A percentile compares a stretch with the other conserved stretches of the same genome.
Conservation (phyloP, 2,113 vertebrate species). For the Notarius lentiginosus region DNA sequence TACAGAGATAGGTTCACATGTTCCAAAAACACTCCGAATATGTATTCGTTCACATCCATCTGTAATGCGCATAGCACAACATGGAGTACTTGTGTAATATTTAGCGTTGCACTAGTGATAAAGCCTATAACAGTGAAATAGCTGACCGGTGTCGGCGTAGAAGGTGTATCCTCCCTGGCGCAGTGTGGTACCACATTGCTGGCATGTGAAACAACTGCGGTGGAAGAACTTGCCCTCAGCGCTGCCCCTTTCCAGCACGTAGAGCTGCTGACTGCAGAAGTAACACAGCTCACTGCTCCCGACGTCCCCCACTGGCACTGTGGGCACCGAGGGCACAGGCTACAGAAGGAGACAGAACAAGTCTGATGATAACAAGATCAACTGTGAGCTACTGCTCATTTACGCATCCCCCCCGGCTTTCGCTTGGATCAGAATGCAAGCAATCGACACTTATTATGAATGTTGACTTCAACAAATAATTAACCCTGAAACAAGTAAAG, state of each 20-base stretch:
- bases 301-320: constrained; percentile 41
- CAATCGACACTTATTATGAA: no score
- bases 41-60: neutral
- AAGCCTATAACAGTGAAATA: neutral
- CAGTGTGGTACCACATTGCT: constrained; percentile 77
- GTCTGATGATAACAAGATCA: neutral
- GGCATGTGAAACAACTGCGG: constrained; percentile 87
- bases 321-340: constrained; percentile 22
- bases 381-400: no score
- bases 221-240: constrained; percentile 90
- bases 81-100: neutral
- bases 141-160: constrained; percentile 76
- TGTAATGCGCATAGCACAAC: neutral
- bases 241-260: constrained; percentile 86
- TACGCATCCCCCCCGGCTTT: no score
- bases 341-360: constrained; percentile 18
- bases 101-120: neutral
- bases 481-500: no score
- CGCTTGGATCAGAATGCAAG: no score
- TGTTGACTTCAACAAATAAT: no score
- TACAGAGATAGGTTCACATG: neutral
- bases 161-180: constrained; percentile 82
- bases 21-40: neutral
- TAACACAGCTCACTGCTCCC: constrained; percentile 80
- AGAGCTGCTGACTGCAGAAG: constrained; percentile 81